These are phyloP conservation scores for Elephantulus edwardii DNA, from an alignment of 2,113 vertebrate species.

Conservation along the genomic window DNA sequence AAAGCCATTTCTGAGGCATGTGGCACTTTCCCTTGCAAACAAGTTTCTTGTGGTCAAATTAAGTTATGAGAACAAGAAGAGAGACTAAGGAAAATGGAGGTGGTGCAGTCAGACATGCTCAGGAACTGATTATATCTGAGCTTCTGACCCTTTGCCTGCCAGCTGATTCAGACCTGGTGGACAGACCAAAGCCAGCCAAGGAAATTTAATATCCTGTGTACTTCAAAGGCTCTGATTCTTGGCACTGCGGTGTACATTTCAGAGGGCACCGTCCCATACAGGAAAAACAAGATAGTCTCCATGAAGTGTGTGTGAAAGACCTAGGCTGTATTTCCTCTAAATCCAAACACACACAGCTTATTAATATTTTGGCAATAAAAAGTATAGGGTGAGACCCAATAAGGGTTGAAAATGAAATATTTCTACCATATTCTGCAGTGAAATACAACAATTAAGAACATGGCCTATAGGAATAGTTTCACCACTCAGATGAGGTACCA, in stretches of 20 bases:
- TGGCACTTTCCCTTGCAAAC: not conserved
- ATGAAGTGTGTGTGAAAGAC: slow-evolving; percentile 38
- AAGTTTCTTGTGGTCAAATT: slow-evolving; percentile 30
- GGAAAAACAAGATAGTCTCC: slow-evolving; percentile 19
- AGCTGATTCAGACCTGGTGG: slow-evolving; percentile 50
- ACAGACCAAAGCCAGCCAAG: slow-evolving; percentile 35
- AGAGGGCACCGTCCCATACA: not conserved
- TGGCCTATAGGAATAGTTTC: not conserved
- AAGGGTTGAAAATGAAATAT: not conserved
- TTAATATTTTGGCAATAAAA: slow-evolving; percentile 26
- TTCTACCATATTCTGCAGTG: slow-evolving; percentile 1
- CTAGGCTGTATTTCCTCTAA: slow-evolving; percentile 48
- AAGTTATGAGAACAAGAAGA: slow-evolving; percentile 4
- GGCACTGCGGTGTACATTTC: slow-evolving; percentile 17
- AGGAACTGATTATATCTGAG: slow-evolving; percentile 59
- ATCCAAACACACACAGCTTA: slow-evolving; percentile 39
- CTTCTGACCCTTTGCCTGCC: slow-evolving; percentile 26
- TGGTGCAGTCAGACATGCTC: slow-evolving; percentile 25
- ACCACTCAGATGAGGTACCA: slow-evolving; percentile 17
- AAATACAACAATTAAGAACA: not conserved
- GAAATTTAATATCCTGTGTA: slow-evolving; percentile 35
- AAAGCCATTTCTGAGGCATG: not conserved
- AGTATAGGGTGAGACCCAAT: not conserved
- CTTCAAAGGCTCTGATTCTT: slow-evolving; percentile 68
- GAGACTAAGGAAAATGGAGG: slow-evolving; percentile 22